Percentiles rank a stretch among this genome's conserved stretches.
Conservation (phyloP, 53 echinoderm and acorn worm species). For the Astropecten irregularis region DNA sequence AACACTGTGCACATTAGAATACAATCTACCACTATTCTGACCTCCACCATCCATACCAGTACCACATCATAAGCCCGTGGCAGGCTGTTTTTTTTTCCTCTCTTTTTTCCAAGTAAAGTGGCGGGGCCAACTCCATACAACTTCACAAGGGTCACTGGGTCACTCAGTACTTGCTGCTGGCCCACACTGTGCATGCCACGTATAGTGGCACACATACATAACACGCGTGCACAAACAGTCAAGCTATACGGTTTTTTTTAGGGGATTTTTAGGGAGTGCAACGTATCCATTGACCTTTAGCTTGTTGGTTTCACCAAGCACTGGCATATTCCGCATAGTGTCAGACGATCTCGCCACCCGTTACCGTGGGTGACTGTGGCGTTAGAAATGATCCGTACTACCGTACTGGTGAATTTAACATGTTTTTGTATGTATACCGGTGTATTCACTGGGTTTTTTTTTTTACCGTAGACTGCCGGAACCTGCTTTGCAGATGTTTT, state of each 20-base stretch:
- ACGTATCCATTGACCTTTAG: conserved; percentile 55
- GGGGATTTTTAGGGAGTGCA: conserved; percentile 3
- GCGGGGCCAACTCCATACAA: conserved; percentile 24
- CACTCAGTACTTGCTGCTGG: background rate
- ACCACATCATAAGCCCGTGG: no score
- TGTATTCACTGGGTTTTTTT: no score
- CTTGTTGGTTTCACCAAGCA: conserved; percentile 14
- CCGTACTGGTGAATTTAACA: no score
- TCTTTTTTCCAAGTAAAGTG: conserved; percentile 23
- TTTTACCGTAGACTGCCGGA: no score
- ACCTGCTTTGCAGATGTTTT: no score
- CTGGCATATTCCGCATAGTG: conserved; percentile 45
- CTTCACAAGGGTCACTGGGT: conserved; percentile 58
- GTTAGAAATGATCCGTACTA: no score
- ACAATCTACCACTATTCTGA: conserved; percentile 42
- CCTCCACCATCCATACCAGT: conserved; percentile 26
- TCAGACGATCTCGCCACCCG: no score
- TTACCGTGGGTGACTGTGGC: no score
- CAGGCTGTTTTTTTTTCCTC: background rate
- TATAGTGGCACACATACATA: background rate
- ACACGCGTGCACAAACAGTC: background rate
- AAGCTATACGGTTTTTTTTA: conserved; percentile 34
- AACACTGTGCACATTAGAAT: conserved; percentile 42
- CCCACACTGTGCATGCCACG: background rate
- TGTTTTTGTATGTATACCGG: no score